Evolutionary conservation across 2,888 invertebrate genomes (phyloP).

Genomic region (Limnephilus lunatus): DNA sequence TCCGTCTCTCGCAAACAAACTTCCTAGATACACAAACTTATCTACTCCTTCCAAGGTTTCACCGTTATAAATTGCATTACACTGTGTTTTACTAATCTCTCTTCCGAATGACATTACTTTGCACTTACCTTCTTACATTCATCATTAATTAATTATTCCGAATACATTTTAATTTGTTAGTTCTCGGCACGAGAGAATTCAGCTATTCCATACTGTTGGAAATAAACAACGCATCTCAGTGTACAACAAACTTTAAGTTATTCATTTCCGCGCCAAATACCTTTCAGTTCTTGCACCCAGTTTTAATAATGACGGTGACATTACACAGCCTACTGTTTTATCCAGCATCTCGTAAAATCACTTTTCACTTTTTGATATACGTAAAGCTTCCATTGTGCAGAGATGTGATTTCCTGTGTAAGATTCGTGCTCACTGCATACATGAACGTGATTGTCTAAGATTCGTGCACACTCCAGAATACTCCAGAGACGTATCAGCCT

Average conservation of each 20-base stretch:
- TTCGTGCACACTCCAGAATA: no score
- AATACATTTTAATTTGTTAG: no score
- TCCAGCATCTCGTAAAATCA: no score
- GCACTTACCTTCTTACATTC: not conserved
- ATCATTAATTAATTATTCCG: not conserved
- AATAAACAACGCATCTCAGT: not conserved
- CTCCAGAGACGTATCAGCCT: no score
- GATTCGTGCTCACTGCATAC: no score
- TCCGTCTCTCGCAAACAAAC: not conserved
- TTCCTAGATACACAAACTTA: not conserved
- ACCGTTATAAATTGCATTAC: not conserved
- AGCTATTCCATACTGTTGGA: not conserved
- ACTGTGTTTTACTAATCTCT: not conserved
- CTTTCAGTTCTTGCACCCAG: not conserved
- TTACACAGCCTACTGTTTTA: not conserved
- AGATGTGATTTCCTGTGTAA: no score
- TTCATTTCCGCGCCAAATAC: not conserved
- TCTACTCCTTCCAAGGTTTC: not conserved
- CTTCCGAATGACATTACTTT: not conserved
- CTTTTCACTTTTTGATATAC: no score
- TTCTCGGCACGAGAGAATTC: not conserved
- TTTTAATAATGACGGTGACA: not conserved
- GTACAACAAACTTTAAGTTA: not conserved
- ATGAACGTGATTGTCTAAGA: no score
- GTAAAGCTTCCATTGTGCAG: no score